Base-by-base conservation (phyloP, 2,888 invertebrate species). In the Drosophila austrosaltans region DNA sequence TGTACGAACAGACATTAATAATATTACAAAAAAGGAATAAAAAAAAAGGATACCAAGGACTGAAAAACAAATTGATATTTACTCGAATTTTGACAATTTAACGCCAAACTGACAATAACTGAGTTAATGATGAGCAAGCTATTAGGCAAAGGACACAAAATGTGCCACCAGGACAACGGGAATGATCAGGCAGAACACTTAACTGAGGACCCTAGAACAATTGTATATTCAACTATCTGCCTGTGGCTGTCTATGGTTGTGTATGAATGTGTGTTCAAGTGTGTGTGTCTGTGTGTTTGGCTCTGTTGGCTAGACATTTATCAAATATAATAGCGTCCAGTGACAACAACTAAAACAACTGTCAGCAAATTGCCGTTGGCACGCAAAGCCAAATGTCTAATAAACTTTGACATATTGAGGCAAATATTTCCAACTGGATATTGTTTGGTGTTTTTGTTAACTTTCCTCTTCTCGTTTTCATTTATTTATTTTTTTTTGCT, bases 401-500 rank as follows among this genome's bases (percentile, higher is more conserved):
- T 84, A 81, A 84, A 88, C 76, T 89, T 86, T 86, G 85, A 86
- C 87, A 89, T 84, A 89, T 89, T 86, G 89, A 66, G 77, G 78
- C 75, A 82, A 84, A 84, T 84, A 84, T 87, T 82, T 85, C 81
- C 79, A 81, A 71, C 75, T 69, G 75, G 39, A 39, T 22, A 57
- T 57, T 57, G 36, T 54, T 60, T 67, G 62, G 53, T 56, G 56
- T 57, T 48, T 68, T 63, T 75, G 85, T 66, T 71, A 66, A 80
- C 72, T 72, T 71, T 70, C 36, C 36, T 36, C 36, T 8, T 36
- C 36, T 8, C 36, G 8, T 36, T 48, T 48, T 48, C 3, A 3
- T 48, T 48, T 48, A 2, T 8, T 48, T 20, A 16, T 16, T 16
- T 16, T 16, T 16, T 16, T 16, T 42, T 12, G 16, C 1, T 16